These are phyloP conservation scores for Arctia plantaginis DNA, from an alignment of 2,888 invertebrate genomes.

Conservation along the genomic window DNA sequence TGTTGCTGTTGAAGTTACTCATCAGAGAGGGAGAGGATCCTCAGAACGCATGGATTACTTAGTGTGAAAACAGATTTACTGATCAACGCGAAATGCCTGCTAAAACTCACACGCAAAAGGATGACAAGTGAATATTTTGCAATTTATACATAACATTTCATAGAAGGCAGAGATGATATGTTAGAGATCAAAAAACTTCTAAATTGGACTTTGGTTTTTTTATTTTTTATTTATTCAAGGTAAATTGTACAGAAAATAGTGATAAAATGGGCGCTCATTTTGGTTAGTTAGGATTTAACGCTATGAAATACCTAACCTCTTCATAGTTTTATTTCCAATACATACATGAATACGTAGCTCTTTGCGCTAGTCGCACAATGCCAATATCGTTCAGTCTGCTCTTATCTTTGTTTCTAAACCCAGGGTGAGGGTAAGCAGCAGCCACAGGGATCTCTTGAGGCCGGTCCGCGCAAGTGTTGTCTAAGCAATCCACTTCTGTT, in stretches of 20 bases:
- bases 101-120: not conserved
- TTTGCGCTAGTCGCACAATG: constrained; percentile 78
- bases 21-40: not conserved
- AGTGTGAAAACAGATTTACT: no score
- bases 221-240: no score
- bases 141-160: not conserved
- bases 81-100: not conserved
- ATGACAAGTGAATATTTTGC: not conserved
- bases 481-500: constrained; percentile 87
- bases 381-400: constrained; percentile 87
- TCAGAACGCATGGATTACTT: not conserved
- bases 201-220: not conserved
- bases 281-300: no score
- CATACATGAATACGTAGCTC: constrained; percentile 79
- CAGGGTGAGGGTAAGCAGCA: constrained; percentile 88
- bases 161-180: not conserved
- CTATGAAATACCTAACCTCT: no score
- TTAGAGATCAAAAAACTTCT: not conserved
- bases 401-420: constrained; percentile 80
- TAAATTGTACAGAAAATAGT: no score
- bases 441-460: constrained; percentile 88
- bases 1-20: no score
- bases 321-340: constrained; percentile 20
- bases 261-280: no score
- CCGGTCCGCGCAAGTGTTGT: constrained; percentile 87